Base-by-base conservation (phyloP, 1,140 invertebrate species). In the Coenobita brevimanus region DNA sequence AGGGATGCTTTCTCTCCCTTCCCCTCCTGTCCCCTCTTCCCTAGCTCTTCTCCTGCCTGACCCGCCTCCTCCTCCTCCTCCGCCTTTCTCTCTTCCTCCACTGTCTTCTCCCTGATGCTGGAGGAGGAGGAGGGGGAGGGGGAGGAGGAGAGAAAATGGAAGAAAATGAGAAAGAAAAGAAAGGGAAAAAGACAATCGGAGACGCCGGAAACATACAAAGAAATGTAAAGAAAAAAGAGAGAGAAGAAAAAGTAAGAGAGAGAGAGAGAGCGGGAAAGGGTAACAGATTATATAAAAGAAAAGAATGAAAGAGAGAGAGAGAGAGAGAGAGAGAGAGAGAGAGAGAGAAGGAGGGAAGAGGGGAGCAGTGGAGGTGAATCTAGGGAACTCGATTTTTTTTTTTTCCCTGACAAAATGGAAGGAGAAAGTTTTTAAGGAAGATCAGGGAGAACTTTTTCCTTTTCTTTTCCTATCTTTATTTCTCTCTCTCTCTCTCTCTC, bases 371-470 rank as follows among this genome's bases (percentile, higher is more conserved):
- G 67, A 27, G 38, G 79, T 60, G 60, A 85, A 85, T 85, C 82
- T 85, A 85, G 84, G 84, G 75, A 80, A 87, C 84, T 87, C 76
- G 69, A 85, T 79, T 80, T 87, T 60, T 80, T 71, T 80, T 69
- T 43, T 80, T 43, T 43, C 41, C 60, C 50, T 76, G 84, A 87
- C 84, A 87, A 80, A 87, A 87, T 80, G 84, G 84, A 87, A 87
- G 75, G 75, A 80, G 80, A 75, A 87, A 79, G 60, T 41, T 69
- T 78, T 87, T 69, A 54, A n/a, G 62, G 60, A 62, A 80, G 84
- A 87, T 87, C 76, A 78, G 38, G 76, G 38, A 60, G 24, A 64
- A 80, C 78, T 41, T 54, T 87, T 46, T 87, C 75, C 80, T 57
- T 75, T 75, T 67, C 64, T 38, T n/a, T 1, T 81, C 46, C 46